Percentiles rank a stretch among this genome's conserved stretches.
Conservation (phyloP, 2,888 invertebrate genomes). For the Tachystola acroxantha region DNA sequence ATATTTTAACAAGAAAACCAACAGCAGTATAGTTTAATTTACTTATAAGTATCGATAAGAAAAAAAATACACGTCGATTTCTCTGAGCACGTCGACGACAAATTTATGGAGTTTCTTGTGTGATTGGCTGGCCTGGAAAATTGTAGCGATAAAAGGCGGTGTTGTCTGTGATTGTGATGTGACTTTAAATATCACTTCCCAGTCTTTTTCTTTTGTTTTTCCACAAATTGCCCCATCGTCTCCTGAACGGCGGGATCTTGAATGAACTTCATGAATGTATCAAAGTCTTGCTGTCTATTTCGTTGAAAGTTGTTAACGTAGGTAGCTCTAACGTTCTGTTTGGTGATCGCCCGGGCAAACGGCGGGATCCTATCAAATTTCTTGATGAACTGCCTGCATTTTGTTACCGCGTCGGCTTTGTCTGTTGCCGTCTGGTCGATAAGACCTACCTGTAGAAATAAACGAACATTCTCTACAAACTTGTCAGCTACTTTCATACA, state of each 20-base stretch:
- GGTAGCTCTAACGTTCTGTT: conserved; percentile 68
- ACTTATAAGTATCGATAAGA: too few relatives aligned
- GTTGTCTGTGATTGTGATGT: too few relatives aligned
- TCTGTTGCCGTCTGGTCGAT: conserved; percentile 85
- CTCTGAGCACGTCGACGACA: too few relatives aligned
- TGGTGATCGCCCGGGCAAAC: conserved; percentile 76
- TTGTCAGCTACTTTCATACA: neutral
- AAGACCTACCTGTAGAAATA: conserved; percentile 76
- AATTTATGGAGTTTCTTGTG: too few relatives aligned
- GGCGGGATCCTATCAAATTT: conserved; percentile 82
- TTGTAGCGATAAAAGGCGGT: too few relatives aligned
- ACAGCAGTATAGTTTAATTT: too few relatives aligned
- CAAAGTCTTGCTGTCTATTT: conserved; percentile 80
- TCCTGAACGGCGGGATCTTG: conserved; percentile 84
- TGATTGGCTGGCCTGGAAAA: too few relatives aligned
- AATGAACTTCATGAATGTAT: conserved; percentile 79
- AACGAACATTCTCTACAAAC: neutral
- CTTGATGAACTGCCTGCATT: conserved; percentile 81
- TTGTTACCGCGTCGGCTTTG: conserved; percentile 82
- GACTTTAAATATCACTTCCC: too few relatives aligned
- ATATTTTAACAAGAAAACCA: too few relatives aligned
- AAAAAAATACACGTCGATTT: too few relatives aligned
- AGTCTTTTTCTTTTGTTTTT: conserved; percentile 81
- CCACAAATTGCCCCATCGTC: conserved; percentile 83
- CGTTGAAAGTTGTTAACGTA: conserved; percentile 74